Conservation (phyloP, 2,113 vertebrate genomes). For the Laticauda laticaudata region DNA sequence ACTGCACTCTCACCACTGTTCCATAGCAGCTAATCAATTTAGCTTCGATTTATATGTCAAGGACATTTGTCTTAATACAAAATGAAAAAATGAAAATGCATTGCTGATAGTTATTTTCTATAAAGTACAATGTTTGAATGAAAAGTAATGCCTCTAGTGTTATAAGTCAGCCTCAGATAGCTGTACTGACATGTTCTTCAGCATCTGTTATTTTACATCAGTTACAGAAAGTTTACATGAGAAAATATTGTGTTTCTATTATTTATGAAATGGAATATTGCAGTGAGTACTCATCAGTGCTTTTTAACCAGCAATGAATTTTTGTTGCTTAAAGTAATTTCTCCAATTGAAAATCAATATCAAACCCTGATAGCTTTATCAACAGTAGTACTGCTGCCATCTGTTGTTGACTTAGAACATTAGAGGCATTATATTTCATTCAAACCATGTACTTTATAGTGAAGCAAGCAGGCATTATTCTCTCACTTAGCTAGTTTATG, state of each 20-base stretch:
- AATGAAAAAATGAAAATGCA: background rate
- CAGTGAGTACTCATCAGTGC: background rate
- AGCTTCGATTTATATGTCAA: background rate
- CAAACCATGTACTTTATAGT: no score
- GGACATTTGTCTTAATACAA: background rate
- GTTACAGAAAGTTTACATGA: background rate
- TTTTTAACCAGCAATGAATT: background rate
- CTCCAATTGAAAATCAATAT: background rate
- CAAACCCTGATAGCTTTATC: no score
- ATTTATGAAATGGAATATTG: background rate
- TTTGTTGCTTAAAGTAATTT: background rate
- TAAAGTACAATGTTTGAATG: background rate
- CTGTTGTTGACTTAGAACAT: no score
- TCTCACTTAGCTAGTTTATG: background rate
- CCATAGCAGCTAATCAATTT: background rate
- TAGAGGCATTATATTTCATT: no score
- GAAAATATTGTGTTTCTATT: background rate
- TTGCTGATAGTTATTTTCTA: background rate
- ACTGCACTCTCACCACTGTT: no score
- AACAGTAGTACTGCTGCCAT: no score
- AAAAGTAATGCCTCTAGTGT: background rate
- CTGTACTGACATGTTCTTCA: background rate
- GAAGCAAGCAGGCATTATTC: no score
- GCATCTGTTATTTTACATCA: background rate
- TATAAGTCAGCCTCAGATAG: background rate